Conservation (phyloP, 2,888 invertebrate genomes). For the Ornithoptera priamus region DNA sequence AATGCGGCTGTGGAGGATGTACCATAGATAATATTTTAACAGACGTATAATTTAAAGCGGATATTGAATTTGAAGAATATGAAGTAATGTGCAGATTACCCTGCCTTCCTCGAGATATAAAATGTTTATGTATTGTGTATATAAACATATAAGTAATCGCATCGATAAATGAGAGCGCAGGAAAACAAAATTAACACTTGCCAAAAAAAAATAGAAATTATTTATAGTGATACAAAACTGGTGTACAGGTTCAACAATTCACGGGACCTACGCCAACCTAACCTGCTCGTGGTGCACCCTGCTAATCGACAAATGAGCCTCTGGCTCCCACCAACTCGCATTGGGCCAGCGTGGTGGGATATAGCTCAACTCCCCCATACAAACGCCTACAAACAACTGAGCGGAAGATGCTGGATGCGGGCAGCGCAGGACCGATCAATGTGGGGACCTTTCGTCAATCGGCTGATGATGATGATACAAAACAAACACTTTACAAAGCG, state of each 20-base stretch:
- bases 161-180: not conserved
- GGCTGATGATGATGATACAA: no score
- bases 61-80: not conserved
- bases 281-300: no score
- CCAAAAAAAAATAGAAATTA: not conserved
- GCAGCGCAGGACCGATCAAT: no score
- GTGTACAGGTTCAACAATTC: no score
- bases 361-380: not conserved
- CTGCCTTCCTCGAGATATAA: slow-evolving; percentile 20
- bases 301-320: no score
- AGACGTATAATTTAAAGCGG: not conserved
- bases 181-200: no score
- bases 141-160: not conserved
- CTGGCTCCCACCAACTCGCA: no score
- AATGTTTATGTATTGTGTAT: not conserved
- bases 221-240: not conserved
- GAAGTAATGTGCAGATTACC: slow-evolving; percentile 26
- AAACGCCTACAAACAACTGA: not conserved
- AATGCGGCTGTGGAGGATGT: slow-evolving; percentile 4
- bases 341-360: no score
- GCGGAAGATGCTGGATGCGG: no score
- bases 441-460: no score
- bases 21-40: not conserved
- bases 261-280: no score
- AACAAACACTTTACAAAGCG: slow-evolving; percentile 8